These are phyloP conservation scores for Magallana nippona DNA, from an alignment of 2,888 invertebrate species.

Conservation along the genomic window DNA sequence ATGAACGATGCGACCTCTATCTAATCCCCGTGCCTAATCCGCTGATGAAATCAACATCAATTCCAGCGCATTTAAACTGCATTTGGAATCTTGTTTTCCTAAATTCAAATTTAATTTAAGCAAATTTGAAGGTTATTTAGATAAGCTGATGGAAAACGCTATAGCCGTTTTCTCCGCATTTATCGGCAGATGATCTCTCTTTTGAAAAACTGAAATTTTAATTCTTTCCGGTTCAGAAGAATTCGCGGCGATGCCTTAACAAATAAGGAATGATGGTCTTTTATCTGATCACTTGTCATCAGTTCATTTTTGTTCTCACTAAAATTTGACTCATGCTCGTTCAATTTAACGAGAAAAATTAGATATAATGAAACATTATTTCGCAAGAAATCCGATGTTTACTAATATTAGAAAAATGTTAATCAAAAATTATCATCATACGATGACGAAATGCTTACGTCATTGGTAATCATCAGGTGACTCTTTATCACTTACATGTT, in stretches of 20 bases:
- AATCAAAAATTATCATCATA: no score
- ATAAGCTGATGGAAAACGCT: conserved; percentile 9
- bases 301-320: background rate
- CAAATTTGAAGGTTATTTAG: conserved; percentile 8
- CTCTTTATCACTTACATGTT: no score
- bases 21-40: conserved; percentile 18
- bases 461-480: background rate
- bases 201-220: conserved; percentile 22
- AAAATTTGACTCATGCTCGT: background rate
- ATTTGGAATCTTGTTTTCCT: conserved; percentile 30
- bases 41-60: conserved; percentile 11
- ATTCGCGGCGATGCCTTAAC: background rate
- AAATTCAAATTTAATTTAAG: conserved; percentile 23
- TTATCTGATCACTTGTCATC: conserved; percentile 15
- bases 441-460: conserved; percentile 4
- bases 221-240: background rate
- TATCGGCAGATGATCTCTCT: conserved; percentile 11
- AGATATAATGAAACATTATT: no score
- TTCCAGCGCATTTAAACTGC: conserved; percentile 22
- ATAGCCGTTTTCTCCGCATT: background rate
- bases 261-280: background rate
- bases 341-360: no score
- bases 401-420: no score
- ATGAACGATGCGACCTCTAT: background rate
- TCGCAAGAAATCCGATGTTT: no score